A percentile compares a stretch with the other conserved stretches of the same genome.
Evolutionary conservation across 1,140 invertebrate genomes (phyloP).

Genomic region (Leptinotarsa texana): DNA sequence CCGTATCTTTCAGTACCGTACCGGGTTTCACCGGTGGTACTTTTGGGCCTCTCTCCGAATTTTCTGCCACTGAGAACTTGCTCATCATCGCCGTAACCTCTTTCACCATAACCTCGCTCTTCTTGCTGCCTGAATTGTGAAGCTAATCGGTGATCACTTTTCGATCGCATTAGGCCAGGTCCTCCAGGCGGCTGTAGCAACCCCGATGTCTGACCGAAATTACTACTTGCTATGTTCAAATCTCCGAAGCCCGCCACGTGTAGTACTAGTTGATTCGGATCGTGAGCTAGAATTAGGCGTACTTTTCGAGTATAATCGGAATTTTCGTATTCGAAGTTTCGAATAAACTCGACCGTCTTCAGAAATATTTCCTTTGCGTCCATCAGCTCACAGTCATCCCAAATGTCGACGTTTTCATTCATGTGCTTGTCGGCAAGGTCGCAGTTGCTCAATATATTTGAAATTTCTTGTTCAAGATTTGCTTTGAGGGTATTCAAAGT

Average conservation of each 20-base stretch:
- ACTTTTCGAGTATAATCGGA: constrained; percentile 85
- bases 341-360: constrained; percentile 90
- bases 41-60: constrained; percentile 68
- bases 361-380: constrained; percentile 94
- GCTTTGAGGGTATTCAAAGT: constrained; percentile 86
- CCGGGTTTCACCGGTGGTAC: constrained; percentile 55
- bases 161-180: constrained; percentile 85
- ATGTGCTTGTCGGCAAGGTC: constrained; percentile 95
- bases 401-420: constrained; percentile 80
- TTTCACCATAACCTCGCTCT: constrained; percentile 61
- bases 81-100: constrained; percentile 58
- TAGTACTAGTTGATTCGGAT: constrained; percentile 85
- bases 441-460: constrained; percentile 92
- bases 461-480: constrained; percentile 89
- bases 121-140: constrained; percentile 87
- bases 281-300: constrained; percentile 82
- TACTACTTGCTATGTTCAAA: constrained; percentile 73
- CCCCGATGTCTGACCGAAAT: constrained; percentile 55
- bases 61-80: constrained; percentile 70
- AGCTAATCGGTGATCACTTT: constrained; percentile 90
- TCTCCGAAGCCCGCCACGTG: constrained; percentile 86
- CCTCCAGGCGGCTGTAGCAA: constrained; percentile 58
- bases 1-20: constrained; percentile 59
- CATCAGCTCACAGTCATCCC: constrained; percentile 87
- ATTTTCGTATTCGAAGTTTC: constrained; percentile 91